phyloP scores from a whole-genome alignment of 2,113 vertebrate genomes.

The Pseudorasbora parva region DNA sequence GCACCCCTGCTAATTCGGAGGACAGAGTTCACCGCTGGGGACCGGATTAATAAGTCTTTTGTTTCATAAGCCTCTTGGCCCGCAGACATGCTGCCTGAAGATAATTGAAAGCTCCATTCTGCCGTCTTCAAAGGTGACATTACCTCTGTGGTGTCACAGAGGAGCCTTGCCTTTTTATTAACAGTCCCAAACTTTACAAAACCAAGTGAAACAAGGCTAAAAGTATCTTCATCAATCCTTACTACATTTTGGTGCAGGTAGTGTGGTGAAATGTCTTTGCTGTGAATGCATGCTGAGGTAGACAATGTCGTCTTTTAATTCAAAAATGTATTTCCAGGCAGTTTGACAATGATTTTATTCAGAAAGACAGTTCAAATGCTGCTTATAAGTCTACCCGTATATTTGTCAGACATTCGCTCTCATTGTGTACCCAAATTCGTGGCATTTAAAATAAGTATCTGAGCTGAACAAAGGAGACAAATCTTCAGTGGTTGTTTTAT shows the following conservation, averaged over 20 bases:
- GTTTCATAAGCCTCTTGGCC: constrained; percentile 33
- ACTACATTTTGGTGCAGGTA: background rate
- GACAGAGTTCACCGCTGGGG: constrained; percentile 26
- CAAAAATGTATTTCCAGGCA: background rate
- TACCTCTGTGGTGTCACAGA: background rate
- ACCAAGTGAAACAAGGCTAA: background rate
- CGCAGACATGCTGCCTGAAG: constrained; percentile 14
- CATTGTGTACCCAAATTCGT: background rate
- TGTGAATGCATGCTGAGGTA: constrained; percentile 16
- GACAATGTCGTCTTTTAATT: background rate
- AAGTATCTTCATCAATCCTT: background rate
- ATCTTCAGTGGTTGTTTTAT: constrained; percentile 19
- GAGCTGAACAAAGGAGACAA: background rate
- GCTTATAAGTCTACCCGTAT: background rate
- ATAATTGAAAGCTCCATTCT: constrained; percentile 27
- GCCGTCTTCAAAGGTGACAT: background rate
- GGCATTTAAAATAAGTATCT: constrained; percentile 17
- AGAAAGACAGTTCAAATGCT: too few relatives aligned
- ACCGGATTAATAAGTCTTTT: constrained; percentile 42
- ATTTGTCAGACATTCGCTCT: background rate
- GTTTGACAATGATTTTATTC: background rate
- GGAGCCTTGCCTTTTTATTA: background rate
- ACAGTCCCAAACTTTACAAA: background rate
- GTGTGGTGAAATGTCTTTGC: background rate
- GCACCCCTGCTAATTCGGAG: constrained; percentile 35